Evolutionary conservation across 2,888 invertebrate genomes (phyloP).

Genomic region (Hemicrepidius hirtus): DNA sequence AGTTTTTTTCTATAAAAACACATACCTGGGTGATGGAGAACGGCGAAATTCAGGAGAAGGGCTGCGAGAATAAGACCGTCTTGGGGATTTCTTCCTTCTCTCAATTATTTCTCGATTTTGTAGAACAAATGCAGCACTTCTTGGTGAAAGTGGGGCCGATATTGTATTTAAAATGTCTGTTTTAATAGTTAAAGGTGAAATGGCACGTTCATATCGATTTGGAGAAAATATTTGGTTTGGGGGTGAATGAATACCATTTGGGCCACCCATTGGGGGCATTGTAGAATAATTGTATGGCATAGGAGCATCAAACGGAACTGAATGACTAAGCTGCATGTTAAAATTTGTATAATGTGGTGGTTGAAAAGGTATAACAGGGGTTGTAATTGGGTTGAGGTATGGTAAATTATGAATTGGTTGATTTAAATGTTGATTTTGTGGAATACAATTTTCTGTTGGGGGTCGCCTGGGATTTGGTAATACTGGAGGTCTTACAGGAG

Average conservation of each 20-base stretch:
- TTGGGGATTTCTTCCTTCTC: constrained; percentile 67
- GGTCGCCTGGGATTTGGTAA: neutral
- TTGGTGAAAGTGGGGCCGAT: constrained; percentile 69
- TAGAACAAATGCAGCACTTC: constrained; percentile 71
- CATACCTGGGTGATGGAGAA: constrained; percentile 63
- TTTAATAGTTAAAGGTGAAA: constrained; percentile 67
- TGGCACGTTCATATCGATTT: constrained; percentile 61
- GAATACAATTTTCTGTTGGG: neutral
- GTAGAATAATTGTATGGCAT: constrained; percentile 7
- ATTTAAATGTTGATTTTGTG: constrained; percentile 10
- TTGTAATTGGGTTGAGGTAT: neutral
- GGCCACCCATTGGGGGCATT: neutral
- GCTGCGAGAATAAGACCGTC: constrained; percentile 70
- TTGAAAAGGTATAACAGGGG: constrained; percentile 25
- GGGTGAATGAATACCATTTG: constrained; percentile 4
- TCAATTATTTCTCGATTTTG: constrained; percentile 71
- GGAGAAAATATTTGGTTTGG: constrained; percentile 46
- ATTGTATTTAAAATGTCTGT: constrained; percentile 64
- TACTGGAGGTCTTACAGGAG: neutral
- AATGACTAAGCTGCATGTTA: constrained; percentile 7
- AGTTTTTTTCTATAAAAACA: too few relatives aligned
- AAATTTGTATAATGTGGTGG: constrained; percentile 14
- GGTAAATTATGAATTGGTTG: constrained; percentile 9
- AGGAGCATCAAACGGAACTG: constrained; percentile 5
- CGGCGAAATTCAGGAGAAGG: constrained; percentile 65